phyloP scores from a whole-genome alignment of 2,888 invertebrate genomes.

The Melolontha melolontha region DNA sequence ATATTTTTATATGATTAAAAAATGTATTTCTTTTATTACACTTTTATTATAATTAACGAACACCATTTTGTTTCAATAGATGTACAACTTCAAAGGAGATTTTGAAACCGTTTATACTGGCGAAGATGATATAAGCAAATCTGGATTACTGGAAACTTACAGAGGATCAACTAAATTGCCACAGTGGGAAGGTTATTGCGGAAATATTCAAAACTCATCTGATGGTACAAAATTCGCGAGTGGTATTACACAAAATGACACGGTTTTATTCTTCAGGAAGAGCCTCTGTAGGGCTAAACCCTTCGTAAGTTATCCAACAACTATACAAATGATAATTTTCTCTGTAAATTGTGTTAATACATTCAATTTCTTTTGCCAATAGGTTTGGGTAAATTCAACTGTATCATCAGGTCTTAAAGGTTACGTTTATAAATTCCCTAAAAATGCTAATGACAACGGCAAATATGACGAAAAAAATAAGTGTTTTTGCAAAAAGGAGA shows the following conservation, averaged over 20 bases:
- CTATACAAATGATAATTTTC: conserved; percentile 57
- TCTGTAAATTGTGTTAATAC: conserved; percentile 67
- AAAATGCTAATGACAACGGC: conserved; percentile 84
- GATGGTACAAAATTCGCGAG: conserved; percentile 89
- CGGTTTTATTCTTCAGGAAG: conserved; percentile 82
- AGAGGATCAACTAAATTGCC: conserved; percentile 78
- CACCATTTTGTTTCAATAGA: conserved; percentile 66
- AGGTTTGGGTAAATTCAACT: conserved; percentile 75
- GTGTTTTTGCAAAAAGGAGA: conserved; percentile 83
- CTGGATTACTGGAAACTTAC: conserved; percentile 83
- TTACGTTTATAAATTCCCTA: conserved; percentile 80
- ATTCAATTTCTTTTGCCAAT: conserved; percentile 47
- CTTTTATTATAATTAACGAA: too few relatives aligned
- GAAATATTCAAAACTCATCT: conserved; percentile 80
- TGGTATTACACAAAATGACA: conserved; percentile 75
- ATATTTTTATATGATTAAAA: too few relatives aligned
- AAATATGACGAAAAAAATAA: conserved; percentile 77
- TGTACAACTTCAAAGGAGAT: conserved; percentile 87
- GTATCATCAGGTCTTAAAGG: conserved; percentile 73
- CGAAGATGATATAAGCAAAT: conserved; percentile 69
- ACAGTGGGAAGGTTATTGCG: conserved; percentile 84
- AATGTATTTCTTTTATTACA: too few relatives aligned
- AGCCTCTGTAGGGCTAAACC: conserved; percentile 86
- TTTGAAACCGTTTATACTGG: conserved; percentile 85
- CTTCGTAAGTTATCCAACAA: conserved; percentile 72